Conservation (phyloP, 2,797 vertebrate genomes). For the Anguilla obscura region DNA sequence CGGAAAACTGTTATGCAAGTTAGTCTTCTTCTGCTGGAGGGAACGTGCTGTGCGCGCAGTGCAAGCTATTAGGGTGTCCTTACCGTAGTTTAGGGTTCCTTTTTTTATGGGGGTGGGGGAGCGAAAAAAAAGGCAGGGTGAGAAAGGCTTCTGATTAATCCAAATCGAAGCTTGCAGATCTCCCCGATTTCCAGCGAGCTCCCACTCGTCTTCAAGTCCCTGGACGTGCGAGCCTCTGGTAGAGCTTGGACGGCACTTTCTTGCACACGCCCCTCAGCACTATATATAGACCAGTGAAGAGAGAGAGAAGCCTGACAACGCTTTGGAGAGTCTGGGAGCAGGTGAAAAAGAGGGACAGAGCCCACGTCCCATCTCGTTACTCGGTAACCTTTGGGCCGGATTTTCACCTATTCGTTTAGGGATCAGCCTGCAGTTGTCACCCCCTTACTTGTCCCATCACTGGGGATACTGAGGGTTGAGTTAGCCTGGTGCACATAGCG, state of each 20-base stretch:
- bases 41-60: background rate
- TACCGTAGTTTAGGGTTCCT: conserved; percentile 1
- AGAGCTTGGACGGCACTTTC: conserved; percentile 73
- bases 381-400: conserved; percentile 42
- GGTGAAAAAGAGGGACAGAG: conserved; percentile 57
- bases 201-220: conserved; percentile 65
- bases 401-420: background rate
- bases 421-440: conserved; percentile 11
- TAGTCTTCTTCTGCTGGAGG: background rate
- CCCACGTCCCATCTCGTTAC: conserved; percentile 35
- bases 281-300: conserved; percentile 83
- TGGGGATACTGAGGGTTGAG: background rate
- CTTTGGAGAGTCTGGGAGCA: conserved; percentile 48
- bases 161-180: conserved; percentile 67
- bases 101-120: conserved; percentile 48
- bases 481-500: no score
- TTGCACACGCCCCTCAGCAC: conserved; percentile 80
- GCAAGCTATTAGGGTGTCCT: background rate
- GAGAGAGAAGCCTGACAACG: conserved; percentile 61
- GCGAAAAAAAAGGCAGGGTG: conserved; percentile 56
- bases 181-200: conserved; percentile 71
- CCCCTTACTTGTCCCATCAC: background rate
- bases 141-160: conserved; percentile 55
- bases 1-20: background rate
- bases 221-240: conserved; percentile 69